Evolutionary conservation across 2,113 vertebrate genomes (phyloP), one percentile per base, ranked within the genome.

Genomic region (Peucedramus taeniatus): DNA sequence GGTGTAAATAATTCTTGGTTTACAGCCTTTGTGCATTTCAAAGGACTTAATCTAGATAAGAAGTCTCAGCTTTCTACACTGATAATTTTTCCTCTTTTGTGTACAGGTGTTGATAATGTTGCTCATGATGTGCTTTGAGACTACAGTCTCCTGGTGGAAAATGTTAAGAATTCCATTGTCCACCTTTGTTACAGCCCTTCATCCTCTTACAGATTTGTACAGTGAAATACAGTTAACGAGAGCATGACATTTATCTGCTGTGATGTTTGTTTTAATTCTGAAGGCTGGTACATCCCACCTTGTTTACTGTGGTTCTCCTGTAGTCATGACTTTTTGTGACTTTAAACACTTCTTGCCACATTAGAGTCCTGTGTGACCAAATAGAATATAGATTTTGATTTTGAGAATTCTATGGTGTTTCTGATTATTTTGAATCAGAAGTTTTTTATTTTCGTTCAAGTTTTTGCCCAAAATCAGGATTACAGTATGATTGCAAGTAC

Each of bases 1-100:
- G n/a, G 39, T 93, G 70, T 90, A 97, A 95, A 87, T 89, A 93
- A 91, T 89, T 82, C 65, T 82, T 82, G 33, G 15, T 94, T 89
- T 94, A 66, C 88, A 93, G 57, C 49, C 53, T 72, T 92, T 85
- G 75, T 94, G 82, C 79, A 69, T 95, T 95, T 91, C 85, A 92
- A 80, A 88, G 71, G 59, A 53, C 11, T 49, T 75, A 49, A 71
- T 84, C 70, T 83, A 85, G 87, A 65, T 93, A 88, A 92, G 70
- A 79, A 61, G 15, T 83, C 65, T 90, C 49, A 53, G 53, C 82
- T 91, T 95, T 85, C 74, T 85, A 57, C 60, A 71, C 47, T 11
- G 13, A 15, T 53, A 53, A 1, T 61, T 94, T 37, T 87, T 71
- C 30, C 44, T 85, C 17, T 80, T 89, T 60, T 77, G 22, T 76